These are phyloP conservation scores for Gobius niger DNA, from an alignment of 2,113 vertebrate species.

Conservation along the genomic window DNA sequence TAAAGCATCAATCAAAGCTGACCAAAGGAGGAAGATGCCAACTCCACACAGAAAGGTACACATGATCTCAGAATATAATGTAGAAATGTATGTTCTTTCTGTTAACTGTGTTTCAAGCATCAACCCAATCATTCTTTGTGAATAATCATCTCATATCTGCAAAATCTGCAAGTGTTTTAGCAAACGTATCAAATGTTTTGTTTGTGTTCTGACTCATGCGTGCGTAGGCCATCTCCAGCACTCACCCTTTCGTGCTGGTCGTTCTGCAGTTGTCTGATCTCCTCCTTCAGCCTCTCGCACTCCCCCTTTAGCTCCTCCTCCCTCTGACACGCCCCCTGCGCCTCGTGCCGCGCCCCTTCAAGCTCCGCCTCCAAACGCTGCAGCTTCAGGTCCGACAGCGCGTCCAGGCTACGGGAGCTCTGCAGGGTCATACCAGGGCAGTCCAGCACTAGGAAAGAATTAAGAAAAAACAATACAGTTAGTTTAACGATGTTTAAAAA, in stretches of 20 bases:
- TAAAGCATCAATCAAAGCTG: too few relatives aligned
- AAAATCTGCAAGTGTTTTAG: too few relatives aligned
- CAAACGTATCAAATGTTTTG: not conserved
- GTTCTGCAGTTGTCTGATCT: slow-evolving; percentile 88
- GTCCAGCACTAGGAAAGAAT: slow-evolving; percentile 75
- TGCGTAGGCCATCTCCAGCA: slow-evolving; percentile 6
- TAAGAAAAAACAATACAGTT: not conserved
- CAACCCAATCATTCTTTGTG: too few relatives aligned
- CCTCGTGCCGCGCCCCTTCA: slow-evolving; percentile 86
- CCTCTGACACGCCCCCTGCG: slow-evolving; percentile 86
- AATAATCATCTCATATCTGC: too few relatives aligned
- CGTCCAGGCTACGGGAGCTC: slow-evolving; percentile 81
- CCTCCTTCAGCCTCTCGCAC: slow-evolving; percentile 86
- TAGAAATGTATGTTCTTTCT: too few relatives aligned
- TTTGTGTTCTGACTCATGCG: not conserved
- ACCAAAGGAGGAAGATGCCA: too few relatives aligned
- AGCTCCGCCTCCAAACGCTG: slow-evolving; percentile 87
- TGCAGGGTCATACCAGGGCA: slow-evolving; percentile 80
- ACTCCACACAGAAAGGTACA: too few relatives aligned
- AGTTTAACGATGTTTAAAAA: too few relatives aligned
- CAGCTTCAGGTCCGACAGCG: slow-evolving; percentile 81
- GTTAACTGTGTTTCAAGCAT: too few relatives aligned
- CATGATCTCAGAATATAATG: too few relatives aligned
- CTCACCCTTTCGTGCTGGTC: slow-evolving; percentile 86
- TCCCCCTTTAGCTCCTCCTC: slow-evolving; percentile 90